Percentiles rank a stretch among this genome's conserved stretches.
Evolutionary conservation across 2,113 vertebrate species (phyloP).

Genomic region (Carassius auratus): DNA sequence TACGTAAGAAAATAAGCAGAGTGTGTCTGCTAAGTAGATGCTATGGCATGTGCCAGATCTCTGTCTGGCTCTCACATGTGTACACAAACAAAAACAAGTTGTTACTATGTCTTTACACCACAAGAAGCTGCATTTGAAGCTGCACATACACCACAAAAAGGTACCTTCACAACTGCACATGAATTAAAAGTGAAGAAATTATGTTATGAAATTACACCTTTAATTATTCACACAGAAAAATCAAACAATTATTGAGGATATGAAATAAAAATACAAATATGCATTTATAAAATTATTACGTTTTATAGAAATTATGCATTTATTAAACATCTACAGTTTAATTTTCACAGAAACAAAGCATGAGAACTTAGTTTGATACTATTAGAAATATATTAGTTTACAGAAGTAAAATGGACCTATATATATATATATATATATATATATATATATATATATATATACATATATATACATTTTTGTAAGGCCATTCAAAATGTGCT

Average conservation of each 20-base stretch:
- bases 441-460: too few relatives aligned
- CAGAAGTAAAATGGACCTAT: not conserved
- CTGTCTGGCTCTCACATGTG: slow-evolving; percentile 53
- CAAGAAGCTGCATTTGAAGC: not conserved
- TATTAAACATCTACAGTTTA: not conserved
- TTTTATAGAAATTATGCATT: not conserved
- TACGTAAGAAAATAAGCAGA: slow-evolving; percentile 54
- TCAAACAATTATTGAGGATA: not conserved
- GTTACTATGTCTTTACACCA: not conserved
- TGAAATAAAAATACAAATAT: not conserved
- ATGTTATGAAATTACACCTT: not conserved
- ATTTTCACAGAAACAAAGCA: not conserved
- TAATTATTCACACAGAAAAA: not conserved
- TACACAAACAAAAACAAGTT: not conserved
- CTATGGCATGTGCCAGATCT: slow-evolving; percentile 57
- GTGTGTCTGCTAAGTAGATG: slow-evolving; percentile 49
- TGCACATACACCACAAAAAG: not conserved
- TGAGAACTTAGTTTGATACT: not conserved
- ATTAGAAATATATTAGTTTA: not conserved
- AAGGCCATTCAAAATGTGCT: too few relatives aligned
- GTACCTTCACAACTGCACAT: not conserved
- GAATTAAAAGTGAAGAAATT: not conserved
- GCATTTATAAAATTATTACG: too few relatives aligned
- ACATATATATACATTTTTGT: too few relatives aligned
- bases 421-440: too few relatives aligned